Conservation (phyloP, 2,797 vertebrate species). For the Ibycter americanus region DNA sequence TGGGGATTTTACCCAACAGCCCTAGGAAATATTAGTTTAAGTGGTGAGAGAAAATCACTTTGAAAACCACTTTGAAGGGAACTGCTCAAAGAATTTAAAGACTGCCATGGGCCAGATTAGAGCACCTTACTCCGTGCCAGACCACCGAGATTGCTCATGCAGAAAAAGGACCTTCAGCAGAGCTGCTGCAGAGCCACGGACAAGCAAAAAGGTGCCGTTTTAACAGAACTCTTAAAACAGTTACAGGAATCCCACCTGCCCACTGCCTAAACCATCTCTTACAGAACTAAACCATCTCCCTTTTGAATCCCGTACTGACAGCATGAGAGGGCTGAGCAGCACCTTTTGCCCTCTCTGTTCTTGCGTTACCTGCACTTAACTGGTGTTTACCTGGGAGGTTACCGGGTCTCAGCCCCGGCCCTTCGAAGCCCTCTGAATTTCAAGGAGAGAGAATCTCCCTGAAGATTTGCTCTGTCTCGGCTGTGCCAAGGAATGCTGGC, state of each 20-base stretch:
- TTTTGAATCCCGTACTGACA: accelerated
- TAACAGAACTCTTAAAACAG: neutral
- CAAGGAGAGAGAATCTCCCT: neutral
- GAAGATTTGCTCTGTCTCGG: neutral
- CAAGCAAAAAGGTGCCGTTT: neutral
- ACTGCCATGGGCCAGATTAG: neutral
- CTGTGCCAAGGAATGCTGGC: neutral
- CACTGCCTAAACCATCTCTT: neutral
- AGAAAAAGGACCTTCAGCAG: neutral
- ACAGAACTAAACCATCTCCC: neutral
- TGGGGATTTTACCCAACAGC: neutral
- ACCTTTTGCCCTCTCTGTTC: neutral
- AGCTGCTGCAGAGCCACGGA: neutral
- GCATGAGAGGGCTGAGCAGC: neutral
- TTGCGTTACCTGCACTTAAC: neutral
- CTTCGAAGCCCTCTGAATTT: neutral
- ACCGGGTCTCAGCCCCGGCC: neutral
- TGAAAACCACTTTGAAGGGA: neutral
- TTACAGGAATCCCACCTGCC: neutral
- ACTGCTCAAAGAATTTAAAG: neutral
- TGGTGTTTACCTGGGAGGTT: neutral
- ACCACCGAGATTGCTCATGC: neutral
- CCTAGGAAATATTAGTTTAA: neutral
- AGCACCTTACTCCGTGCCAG: neutral
- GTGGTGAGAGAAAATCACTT: neutral